Base-by-base conservation (phyloP, 2,888 invertebrate species). In the Cylindroiulus punctatus region DNA sequence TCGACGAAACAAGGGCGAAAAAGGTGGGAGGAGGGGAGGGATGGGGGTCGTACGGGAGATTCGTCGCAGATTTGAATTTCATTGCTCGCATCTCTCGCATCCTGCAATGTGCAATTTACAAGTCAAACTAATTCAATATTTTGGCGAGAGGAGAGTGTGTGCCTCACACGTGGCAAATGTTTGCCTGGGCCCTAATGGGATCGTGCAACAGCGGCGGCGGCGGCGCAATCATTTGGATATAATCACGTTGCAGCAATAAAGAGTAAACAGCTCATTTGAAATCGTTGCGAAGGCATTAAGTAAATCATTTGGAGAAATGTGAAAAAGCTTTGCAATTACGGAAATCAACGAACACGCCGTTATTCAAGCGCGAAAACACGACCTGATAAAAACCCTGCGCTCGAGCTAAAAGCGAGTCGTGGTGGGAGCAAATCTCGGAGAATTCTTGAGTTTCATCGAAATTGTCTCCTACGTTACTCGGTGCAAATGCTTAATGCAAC, bases 191-290 rank as follows among this genome's bases (percentile, higher is more conserved):
- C 76, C 76, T 76, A 76, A 76, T 76, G 76, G 76, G 76, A 76
- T 76, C 76, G 76, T 30, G 76, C 76, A 76, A 76, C 76, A 76
- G 76, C 57, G 22, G 57, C 76, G 76, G 76, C 30, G 76, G 76
- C 26, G 76, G 76, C 26, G 76, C 76, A 76, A 76, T 76, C 76
- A 76, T 76, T 76, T 76, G 76, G 76, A 76, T 76, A 76, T 76
- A 76, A 76, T 76, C 76, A 76, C 76, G 76, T 76, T 76, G 76
- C 76, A 76, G 76, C 76, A 76, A 76, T 76, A 76, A 76, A 76
- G 76, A 76, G 76, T 76, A 76, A 76, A 76, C 76, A 76, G 76
- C 76, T 76, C 76, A 76, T 76, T 76, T 76, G 76, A 76, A 76
- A 76, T 76, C 76, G 76, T 76, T 76, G 76, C 22, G 76, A 76